Percentiles rank a stretch among this genome's conserved stretches.
These are phyloP conservation scores for Lophochroa leadbeateri DNA, from an alignment of 2,113 vertebrate genomes.

Conservation along the genomic window DNA sequence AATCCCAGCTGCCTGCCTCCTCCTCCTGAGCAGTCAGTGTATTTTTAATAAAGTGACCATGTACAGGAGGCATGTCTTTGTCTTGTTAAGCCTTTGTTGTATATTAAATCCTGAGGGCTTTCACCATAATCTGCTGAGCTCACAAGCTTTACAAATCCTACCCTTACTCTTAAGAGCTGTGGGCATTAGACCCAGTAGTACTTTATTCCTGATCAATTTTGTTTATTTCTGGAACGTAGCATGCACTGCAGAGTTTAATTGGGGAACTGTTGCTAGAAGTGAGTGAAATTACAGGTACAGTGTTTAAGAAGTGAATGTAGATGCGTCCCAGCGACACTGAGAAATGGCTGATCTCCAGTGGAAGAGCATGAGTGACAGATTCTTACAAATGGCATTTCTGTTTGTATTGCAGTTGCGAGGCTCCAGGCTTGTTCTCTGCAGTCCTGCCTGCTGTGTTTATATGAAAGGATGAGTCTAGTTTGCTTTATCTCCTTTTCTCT, in stretches of 20 bases:
- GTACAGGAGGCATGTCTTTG: constrained; percentile 26
- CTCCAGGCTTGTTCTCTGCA: neutral
- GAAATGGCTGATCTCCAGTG: neutral
- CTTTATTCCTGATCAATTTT: neutral
- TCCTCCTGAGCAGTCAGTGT: constrained; percentile 14
- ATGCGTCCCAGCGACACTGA: neutral
- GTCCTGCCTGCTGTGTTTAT: neutral
- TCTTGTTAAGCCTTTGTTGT: constrained; percentile 52
- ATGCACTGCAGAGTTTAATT: neutral
- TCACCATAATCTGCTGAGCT: constrained; percentile 25
- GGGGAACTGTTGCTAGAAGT: neutral
- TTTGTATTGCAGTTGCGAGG: neutral
- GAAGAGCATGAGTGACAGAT: neutral
- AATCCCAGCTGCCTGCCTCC: constrained; percentile 25
- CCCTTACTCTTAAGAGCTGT: neutral
- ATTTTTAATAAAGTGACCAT: constrained; percentile 41
- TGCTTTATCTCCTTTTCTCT: neutral
- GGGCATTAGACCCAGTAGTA: neutral
- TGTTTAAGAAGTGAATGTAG: neutral
- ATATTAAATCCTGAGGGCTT: constrained; percentile 35
- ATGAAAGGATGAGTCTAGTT: neutral
- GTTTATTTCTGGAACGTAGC: neutral
- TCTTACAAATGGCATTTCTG: neutral
- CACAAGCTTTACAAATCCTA: neutral
- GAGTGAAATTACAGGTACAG: neutral